These are phyloP conservation scores for Phylloscopus trochiloides DNA, from an alignment of 2,113 vertebrate species.

Conservation along the genomic window DNA sequence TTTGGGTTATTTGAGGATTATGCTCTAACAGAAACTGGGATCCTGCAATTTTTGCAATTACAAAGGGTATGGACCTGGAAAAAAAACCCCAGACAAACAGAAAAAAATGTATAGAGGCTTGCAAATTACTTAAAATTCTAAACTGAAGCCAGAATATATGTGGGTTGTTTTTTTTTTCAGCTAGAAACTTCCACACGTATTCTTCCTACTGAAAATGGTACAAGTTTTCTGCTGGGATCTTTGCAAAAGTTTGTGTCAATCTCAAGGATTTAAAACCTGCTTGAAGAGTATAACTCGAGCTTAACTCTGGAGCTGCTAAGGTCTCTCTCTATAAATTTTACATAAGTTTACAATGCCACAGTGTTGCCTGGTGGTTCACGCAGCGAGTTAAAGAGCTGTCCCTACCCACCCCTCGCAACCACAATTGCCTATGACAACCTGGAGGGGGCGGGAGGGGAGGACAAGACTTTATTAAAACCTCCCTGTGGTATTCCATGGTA, in stretches of 20 bases:
- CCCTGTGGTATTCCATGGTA: background rate
- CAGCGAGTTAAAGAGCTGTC: background rate
- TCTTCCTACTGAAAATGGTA: background rate
- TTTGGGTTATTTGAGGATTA: background rate
- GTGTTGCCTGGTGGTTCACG: slow-evolving; percentile 1
- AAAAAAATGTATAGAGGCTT: background rate
- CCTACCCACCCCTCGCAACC: background rate
- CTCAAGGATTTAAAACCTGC: slow-evolving; percentile 7
- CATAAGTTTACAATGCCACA: background rate
- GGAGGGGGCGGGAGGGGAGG: background rate
- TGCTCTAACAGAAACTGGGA: background rate
- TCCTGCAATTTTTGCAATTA: background rate
- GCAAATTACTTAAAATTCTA: background rate
- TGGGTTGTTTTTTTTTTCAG: background rate
- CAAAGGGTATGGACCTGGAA: background rate
- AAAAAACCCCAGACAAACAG: background rate
- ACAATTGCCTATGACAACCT: background rate
- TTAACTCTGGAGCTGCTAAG: background rate
- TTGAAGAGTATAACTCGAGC: background rate
- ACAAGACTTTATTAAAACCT: background rate
- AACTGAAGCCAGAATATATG: background rate
- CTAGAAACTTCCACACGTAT: background rate
- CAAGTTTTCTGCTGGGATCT: background rate
- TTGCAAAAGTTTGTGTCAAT: slow-evolving; percentile 1
- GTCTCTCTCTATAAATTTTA: slow-evolving; percentile 17